Conservation (phyloP, 2,888 invertebrate species). For the Lagria hirta region DNA sequence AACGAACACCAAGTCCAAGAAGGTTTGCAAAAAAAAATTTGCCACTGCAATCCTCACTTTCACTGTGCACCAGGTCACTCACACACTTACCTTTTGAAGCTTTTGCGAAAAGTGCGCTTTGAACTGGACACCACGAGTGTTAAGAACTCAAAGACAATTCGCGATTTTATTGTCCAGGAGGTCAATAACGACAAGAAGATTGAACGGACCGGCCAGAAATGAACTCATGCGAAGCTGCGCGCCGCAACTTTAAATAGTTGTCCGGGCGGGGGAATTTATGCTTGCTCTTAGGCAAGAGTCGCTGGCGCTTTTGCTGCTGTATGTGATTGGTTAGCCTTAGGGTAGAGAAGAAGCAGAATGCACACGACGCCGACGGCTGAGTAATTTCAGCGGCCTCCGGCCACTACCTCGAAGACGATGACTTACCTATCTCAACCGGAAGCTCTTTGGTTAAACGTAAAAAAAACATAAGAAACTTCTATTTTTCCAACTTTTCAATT, state of each 20-base stretch:
- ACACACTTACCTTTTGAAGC: conserved; percentile 13
- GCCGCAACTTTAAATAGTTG: conserved; percentile 63
- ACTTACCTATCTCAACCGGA: background rate
- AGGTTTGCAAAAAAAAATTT: conserved; percentile 5
- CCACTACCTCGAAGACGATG: background rate
- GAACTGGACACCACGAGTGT: conserved; percentile 4
- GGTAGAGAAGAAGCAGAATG: conserved; percentile 52
- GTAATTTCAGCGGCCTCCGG: conserved; percentile 12
- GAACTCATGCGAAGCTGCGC: conserved; percentile 62
- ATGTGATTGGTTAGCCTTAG: conserved; percentile 49
- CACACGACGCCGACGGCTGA: conserved; percentile 35
- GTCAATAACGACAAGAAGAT: conserved; percentile 35
- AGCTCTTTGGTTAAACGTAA: no score
- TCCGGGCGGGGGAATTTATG: conserved; percentile 61
- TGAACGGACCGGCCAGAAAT: conserved; percentile 57
- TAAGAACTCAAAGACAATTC: conserved; percentile 20
- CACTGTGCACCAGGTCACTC: conserved; percentile 14
- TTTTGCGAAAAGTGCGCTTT: no score
- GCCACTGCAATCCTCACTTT: conserved; percentile 14
- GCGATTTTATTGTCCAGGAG: conserved; percentile 33
- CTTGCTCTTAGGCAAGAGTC: conserved; percentile 64
- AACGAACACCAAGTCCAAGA: conserved; percentile 5
- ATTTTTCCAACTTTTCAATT: no score
- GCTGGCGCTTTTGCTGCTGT: conserved; percentile 61
- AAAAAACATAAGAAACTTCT: no score